Evolutionary conservation across 2,797 vertebrate species (phyloP).

Genomic region (Gephyroberyx darwinii): DNA sequence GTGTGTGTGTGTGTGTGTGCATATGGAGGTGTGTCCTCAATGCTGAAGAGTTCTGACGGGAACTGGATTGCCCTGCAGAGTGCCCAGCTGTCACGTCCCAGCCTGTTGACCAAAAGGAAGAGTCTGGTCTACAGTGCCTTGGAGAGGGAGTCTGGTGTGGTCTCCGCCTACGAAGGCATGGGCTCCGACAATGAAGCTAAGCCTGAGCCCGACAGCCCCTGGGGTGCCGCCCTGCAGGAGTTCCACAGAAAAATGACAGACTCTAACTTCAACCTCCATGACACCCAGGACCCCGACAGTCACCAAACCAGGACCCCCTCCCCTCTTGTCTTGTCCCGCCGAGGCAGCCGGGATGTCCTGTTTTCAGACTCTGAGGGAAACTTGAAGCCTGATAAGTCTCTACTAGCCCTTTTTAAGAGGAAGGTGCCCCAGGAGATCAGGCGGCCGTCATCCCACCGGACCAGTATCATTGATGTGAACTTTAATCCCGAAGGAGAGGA

Average conservation of each 20-base stretch:
- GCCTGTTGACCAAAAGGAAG: slow-evolving; percentile 89
- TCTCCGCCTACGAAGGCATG: slow-evolving; percentile 91
- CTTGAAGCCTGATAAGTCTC: slow-evolving; percentile 56
- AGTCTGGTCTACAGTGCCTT: slow-evolving; percentile 86
- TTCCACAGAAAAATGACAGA: slow-evolving; percentile 68
- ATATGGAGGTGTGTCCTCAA: slow-evolving; percentile 75
- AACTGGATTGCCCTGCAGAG: slow-evolving; percentile 96
- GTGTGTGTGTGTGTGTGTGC: background rate
- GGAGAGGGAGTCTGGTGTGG: slow-evolving; percentile 86
- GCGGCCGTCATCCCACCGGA: slow-evolving; percentile 57
- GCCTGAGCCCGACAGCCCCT: slow-evolving; percentile 81
- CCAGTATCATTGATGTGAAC: slow-evolving; percentile 74
- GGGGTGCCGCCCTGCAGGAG: slow-evolving; percentile 71
- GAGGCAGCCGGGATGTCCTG: slow-evolving; percentile 32
- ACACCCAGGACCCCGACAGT: slow-evolving; percentile 51
- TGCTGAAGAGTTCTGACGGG: slow-evolving; percentile 92
- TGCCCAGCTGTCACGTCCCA: slow-evolving; percentile 79
- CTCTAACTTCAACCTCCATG: slow-evolving; percentile 64
- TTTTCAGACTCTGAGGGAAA: slow-evolving; percentile 62
- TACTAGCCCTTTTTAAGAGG: slow-evolving; percentile 65
- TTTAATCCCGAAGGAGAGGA: slow-evolving; percentile 68
- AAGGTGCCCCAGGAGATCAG: slow-evolving; percentile 68
- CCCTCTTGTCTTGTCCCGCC: background rate
- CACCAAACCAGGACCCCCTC: background rate
- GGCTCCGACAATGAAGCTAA: slow-evolving; percentile 88